These are phyloP conservation scores for Pituophis catenifer DNA, from an alignment of 2,113 vertebrate genomes.

Conservation along the genomic window DNA sequence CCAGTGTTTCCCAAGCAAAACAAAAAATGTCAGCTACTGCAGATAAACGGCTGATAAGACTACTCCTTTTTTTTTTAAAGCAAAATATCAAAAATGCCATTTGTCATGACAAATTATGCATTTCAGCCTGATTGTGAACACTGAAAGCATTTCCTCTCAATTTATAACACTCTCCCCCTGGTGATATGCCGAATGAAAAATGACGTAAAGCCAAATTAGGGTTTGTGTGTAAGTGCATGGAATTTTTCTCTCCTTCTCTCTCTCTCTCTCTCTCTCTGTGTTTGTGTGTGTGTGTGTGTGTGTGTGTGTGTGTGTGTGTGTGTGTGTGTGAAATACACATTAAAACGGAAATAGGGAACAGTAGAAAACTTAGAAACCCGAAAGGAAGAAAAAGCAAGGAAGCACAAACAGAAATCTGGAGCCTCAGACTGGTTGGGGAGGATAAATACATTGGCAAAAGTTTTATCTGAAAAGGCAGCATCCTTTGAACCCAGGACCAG, in stretches of 20 bases:
- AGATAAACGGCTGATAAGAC: neutral
- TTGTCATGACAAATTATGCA: conserved; percentile 56
- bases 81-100: conserved; percentile 45
- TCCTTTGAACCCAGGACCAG: neutral
- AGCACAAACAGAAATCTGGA: neutral
- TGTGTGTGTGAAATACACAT: conserved; percentile 19
- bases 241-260: neutral
- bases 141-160: conserved; percentile 51
- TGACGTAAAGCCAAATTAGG: conserved; percentile 14
- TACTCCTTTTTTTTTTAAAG: neutral
- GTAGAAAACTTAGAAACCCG: neutral
- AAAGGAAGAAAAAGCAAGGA: neutral
- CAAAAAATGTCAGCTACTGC: conserved; percentile 22
- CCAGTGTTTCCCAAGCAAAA: neutral
- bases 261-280: neutral
- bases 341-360: neutral
- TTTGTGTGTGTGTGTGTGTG: neutral
- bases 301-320: neutral
- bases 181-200: conserved; percentile 35
- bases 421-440: neutral
- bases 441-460: neutral
- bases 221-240: neutral
- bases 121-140: conserved; percentile 36
- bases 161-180: conserved; percentile 21
- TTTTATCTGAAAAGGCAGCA: neutral